Conservation (phyloP, 1,140 invertebrate species). For the Gonatopus flavifemur region DNA sequence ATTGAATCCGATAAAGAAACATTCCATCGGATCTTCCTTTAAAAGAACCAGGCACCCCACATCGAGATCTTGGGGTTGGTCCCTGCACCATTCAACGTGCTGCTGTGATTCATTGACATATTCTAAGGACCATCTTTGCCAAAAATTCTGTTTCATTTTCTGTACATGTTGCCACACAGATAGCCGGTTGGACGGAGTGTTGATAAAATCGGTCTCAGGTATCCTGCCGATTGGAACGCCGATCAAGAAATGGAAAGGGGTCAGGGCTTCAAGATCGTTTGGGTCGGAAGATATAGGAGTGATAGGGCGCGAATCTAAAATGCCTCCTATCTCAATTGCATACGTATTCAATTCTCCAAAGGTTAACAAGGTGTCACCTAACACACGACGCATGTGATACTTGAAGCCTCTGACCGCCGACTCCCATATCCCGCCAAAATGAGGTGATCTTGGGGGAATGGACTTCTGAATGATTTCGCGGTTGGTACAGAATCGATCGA, state of each 20-base stretch:
- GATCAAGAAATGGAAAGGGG: background rate
- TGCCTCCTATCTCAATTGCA: background rate
- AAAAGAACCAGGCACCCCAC: too few species aligned
- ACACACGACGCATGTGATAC: background rate
- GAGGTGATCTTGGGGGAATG: too few species aligned
- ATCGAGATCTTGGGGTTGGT: too few species aligned
- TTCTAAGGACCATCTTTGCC: background rate
- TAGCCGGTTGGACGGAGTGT: background rate
- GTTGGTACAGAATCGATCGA: too few species aligned
- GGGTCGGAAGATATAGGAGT: background rate
- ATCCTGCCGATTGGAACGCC: background rate
- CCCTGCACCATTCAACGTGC: background rate
- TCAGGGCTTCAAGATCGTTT: background rate
- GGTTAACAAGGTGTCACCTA: background rate
- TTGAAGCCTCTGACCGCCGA: background rate
- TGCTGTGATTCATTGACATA: background rate
- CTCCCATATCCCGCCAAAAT: too few species aligned
- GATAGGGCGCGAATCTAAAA: background rate
- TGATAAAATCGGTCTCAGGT: background rate
- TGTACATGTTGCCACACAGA: background rate
- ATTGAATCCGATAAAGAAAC: too few species aligned
- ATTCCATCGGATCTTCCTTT: too few species aligned
- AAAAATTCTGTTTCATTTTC: background rate
- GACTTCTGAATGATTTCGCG: too few species aligned
- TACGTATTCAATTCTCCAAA: background rate